phyloP scores from a whole-genome alignment of 2,888 invertebrate genomes.

The Eupithecia subfuscata region DNA sequence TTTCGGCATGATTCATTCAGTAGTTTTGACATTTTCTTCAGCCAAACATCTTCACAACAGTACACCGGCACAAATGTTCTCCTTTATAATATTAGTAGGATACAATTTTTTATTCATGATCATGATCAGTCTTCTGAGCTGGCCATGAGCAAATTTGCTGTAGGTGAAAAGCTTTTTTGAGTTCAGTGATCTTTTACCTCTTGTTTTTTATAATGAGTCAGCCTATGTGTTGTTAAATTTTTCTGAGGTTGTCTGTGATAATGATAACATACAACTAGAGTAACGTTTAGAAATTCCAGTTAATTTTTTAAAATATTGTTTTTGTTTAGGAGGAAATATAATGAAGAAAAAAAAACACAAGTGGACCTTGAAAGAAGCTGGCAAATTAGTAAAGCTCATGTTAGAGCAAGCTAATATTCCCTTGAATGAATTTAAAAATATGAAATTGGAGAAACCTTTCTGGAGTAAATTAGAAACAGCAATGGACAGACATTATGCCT shows the following conservation, averaged over 20 bases:
- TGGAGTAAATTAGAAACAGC: slow-evolving; percentile 64
- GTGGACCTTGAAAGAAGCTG: slow-evolving; percentile 64
- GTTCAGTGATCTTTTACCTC: too few species aligned
- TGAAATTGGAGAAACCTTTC: slow-evolving; percentile 58
- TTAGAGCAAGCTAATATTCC: slow-evolving; percentile 56
- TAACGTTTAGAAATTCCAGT: background rate
- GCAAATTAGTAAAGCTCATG: slow-evolving; percentile 61
- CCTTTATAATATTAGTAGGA: too few species aligned
- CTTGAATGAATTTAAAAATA: slow-evolving; percentile 64
- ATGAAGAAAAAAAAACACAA: slow-evolving; percentile 54
- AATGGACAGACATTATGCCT: slow-evolving; percentile 56
- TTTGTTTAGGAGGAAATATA: slow-evolving; percentile 51
- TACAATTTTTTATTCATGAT: too few species aligned
- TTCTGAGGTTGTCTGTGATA: background rate
- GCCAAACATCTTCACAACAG: too few species aligned
- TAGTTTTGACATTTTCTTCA: too few species aligned
- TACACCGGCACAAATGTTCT: too few species aligned
- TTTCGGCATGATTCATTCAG: too few species aligned
- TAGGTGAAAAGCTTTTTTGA: too few species aligned
- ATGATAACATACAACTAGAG: background rate
- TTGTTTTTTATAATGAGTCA: too few species aligned
- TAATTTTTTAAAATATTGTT: background rate
- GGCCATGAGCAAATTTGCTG: too few species aligned
- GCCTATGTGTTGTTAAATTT: background rate
- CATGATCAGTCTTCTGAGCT: background rate